phyloP scores from a whole-genome alignment of 2,113 vertebrate genomes.

The Desmodus rotundus region DNA sequence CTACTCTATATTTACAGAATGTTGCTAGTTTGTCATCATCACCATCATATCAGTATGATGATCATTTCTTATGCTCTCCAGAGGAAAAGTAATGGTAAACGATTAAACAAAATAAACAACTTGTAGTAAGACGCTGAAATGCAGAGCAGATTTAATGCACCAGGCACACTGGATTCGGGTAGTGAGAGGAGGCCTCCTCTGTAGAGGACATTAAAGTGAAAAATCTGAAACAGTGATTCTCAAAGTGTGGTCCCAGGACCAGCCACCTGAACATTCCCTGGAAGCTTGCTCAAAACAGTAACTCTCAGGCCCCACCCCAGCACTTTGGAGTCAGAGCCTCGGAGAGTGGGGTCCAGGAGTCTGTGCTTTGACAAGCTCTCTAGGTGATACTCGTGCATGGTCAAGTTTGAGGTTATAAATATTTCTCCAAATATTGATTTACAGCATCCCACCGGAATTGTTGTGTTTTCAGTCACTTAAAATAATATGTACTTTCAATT shows the following conservation, averaged over 20 bases:
- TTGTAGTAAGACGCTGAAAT: neutral
- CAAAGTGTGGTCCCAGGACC: neutral
- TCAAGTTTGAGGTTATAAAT: neutral
- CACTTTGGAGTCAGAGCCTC: neutral
- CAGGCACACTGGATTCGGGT: neutral
- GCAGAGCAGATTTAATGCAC: neutral
- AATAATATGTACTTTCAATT: neutral
- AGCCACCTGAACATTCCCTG: neutral
- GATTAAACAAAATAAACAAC: neutral
- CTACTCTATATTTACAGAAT: neutral
- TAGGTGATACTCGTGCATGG: neutral
- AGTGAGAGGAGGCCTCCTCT: neutral
- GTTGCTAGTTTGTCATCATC: neutral
- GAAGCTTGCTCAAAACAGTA: neutral
- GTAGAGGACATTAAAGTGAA: neutral
- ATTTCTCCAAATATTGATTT: neutral
- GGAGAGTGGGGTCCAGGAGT: neutral
- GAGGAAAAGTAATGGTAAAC: neutral
- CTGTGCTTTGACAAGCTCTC: neutral
- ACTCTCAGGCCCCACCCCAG: neutral
- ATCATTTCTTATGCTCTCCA: neutral
- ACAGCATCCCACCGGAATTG: neutral
- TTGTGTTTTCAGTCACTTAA: neutral
- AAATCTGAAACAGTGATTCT: neutral
- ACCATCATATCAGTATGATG: neutral